Conservation (phyloP, 2,888 invertebrate genomes). For the Campoplex nolae region DNA sequence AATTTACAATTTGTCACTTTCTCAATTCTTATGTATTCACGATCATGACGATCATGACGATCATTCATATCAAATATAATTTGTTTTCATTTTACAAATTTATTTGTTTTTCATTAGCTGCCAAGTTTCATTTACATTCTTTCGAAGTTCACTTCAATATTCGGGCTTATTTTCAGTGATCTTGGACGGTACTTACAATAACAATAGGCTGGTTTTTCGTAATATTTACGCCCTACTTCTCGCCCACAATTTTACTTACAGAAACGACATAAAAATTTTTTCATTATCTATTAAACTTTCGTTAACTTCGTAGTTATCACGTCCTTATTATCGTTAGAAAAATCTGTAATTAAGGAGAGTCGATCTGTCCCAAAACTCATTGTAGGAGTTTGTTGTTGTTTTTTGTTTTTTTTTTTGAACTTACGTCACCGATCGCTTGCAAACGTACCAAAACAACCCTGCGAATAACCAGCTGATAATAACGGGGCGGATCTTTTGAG, state of each 20-base stretch:
- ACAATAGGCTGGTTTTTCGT: background rate
- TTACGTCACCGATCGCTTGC: background rate
- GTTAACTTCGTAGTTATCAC: conserved; percentile 69
- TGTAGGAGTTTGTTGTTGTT: background rate
- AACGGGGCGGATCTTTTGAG: conserved; percentile 25
- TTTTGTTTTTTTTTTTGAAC: too few relatives aligned
- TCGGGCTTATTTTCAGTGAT: background rate
- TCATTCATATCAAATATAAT: background rate
- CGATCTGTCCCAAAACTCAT: conserved; percentile 3
- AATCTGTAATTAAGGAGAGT: conserved; percentile 67
- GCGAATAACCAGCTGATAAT: conserved; percentile 14
- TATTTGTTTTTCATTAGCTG: background rate
- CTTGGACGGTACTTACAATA: conserved; percentile 22
- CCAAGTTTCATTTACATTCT: conserved; percentile 1
- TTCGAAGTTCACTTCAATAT: background rate
- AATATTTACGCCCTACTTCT: background rate
- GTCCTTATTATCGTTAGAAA: conserved; percentile 29
- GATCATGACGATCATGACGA: background rate
- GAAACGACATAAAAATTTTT: conserved; percentile 46
- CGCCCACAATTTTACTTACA: conserved; percentile 5
- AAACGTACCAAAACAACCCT: background rate
- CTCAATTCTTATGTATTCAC: conserved; percentile 8
- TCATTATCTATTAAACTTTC: conserved; percentile 52
- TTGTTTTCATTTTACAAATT: conserved; percentile 8
- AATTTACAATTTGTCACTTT: background rate